These are phyloP conservation scores for Eidolon helvum DNA, from an alignment of 2,113 vertebrate genomes.

Conservation along the genomic window DNA sequence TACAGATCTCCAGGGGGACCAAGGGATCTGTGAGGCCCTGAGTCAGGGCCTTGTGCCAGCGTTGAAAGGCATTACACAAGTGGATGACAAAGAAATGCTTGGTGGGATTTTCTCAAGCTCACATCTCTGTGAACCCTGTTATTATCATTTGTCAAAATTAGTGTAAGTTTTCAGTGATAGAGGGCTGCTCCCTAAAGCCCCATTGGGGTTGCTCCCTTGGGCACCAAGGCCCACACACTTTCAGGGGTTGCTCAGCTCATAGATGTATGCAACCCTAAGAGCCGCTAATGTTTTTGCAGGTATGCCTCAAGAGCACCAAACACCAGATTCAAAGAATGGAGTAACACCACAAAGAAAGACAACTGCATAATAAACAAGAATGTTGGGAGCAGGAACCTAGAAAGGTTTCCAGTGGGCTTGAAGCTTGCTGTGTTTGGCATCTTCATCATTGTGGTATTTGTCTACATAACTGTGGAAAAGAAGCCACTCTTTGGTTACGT, in stretches of 20 bases:
- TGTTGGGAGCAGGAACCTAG: accelerated
- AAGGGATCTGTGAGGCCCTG: background rate
- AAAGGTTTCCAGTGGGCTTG: conserved; percentile 75
- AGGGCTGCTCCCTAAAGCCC: background rate
- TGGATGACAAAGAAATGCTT: background rate
- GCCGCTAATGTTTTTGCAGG: conserved; percentile 67
- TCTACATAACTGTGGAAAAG: conserved; percentile 80
- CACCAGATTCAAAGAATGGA: accelerated
- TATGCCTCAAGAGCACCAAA: conserved; percentile 77
- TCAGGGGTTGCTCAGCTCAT: background rate
- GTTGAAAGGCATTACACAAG: accelerated
- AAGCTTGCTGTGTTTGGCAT: conserved; percentile 82
- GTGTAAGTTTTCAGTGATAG: background rate
- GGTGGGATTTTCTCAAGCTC: background rate
- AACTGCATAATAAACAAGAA: accelerated
- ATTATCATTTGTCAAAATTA: background rate
- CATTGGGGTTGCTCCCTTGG: no score
- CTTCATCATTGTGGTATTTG: conserved; percentile 81
- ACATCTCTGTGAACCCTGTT: accelerated
- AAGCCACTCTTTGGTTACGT: conserved; percentile 44
- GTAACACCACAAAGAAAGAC: accelerated
- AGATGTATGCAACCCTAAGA: background rate
- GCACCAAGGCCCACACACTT: background rate
- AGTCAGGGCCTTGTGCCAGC: background rate
- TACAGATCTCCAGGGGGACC: background rate